Conservation (phyloP, 92 coral and sea anemone species). For the Chrysogorgia sp. region DNA sequence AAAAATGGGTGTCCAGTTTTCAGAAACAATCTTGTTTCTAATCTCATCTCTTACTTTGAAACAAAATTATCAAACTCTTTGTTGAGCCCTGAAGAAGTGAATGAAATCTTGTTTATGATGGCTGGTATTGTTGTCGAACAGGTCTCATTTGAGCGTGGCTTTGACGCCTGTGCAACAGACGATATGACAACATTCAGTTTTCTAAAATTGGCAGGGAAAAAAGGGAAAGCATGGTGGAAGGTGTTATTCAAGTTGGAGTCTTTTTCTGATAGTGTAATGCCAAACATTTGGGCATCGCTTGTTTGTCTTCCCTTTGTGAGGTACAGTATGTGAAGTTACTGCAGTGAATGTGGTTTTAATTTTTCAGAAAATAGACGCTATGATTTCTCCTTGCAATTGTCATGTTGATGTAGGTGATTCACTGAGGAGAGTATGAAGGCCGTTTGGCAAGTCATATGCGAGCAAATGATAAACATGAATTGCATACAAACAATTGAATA, state of each 20-base stretch:
- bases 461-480: too few species aligned
- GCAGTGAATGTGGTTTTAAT: neutral
- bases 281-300: slow-evolving; percentile 72
- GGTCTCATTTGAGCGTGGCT: slow-evolving; percentile 39
- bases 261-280: slow-evolving; percentile 36
- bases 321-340: slow-evolving; percentile 39
- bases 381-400: neutral
- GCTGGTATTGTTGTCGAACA: slow-evolving; percentile 57
- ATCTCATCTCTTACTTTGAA: slow-evolving; percentile 65
- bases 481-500: too few species aligned
- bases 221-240: slow-evolving; percentile 4
- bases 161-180: slow-evolving; percentile 3
- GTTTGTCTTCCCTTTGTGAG: slow-evolving; percentile 82
- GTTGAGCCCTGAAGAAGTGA: slow-evolving; percentile 39
- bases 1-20: slow-evolving; percentile 74
- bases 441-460: too few species aligned
- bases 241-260: slow-evolving; percentile 29
- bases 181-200: neutral
- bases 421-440: too few species aligned
- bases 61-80: slow-evolving; percentile 32
- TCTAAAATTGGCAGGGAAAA: slow-evolving; percentile 24
- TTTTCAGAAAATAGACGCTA: neutral
- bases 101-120: slow-evolving; percentile 64
- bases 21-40: slow-evolving; percentile 59
- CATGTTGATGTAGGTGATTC: too few species aligned